Base-by-base conservation (phyloP, 2,888 invertebrate species). In the Enoplolaimus lenunculus region DNA sequence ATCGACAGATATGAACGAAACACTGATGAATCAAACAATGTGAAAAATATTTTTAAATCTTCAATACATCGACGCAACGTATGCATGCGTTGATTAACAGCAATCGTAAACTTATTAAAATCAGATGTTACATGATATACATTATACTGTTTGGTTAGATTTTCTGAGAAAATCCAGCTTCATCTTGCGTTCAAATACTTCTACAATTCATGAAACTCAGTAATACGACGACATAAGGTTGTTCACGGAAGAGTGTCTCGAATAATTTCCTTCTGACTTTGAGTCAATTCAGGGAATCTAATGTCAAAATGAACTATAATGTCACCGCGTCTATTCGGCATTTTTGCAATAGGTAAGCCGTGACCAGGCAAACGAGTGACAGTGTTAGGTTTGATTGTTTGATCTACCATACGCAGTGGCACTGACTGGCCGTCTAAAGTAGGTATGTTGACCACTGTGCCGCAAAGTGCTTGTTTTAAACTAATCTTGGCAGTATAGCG, bases 261-360 rank as follows among this genome's bases (percentile, higher is more conserved):
- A 34, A 76, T 68, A 28, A 71, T 64, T 28, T 72, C 71, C 68
- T 75, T 76, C 35, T 71, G 74, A 16, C 68, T 34, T 26, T 70
- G 34, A 26, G 64, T 72, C 59, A 81, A 71, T 13, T 75, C 74
- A 35, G 84, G 84, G 76, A 84, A 84, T 67, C 76, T 76, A 70
- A 84, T 81, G 73, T 83, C 82, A 77, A 84, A 84, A 72, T 83
- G 82, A 33, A 84, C 80, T 69, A 84, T 80, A 28, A 84, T 74
- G 74, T 84, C 83, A 30, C 84, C 84, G 64, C 82, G 77, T 68
- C 78, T 76, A 0, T 75, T 73, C 30, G 81, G 78, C 60, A 80
- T 78, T 77, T 84, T 84, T 1, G 84, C 82, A 71, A 79, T 76
- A 2, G 84, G 84, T 35, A 84, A 77, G 33, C 84, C 84, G 75